Percentiles rank a stretch among this genome's conserved stretches.
phyloP scores from a whole-genome alignment of 2,113 vertebrate genomes.

The Prietella phreatophila region DNA sequence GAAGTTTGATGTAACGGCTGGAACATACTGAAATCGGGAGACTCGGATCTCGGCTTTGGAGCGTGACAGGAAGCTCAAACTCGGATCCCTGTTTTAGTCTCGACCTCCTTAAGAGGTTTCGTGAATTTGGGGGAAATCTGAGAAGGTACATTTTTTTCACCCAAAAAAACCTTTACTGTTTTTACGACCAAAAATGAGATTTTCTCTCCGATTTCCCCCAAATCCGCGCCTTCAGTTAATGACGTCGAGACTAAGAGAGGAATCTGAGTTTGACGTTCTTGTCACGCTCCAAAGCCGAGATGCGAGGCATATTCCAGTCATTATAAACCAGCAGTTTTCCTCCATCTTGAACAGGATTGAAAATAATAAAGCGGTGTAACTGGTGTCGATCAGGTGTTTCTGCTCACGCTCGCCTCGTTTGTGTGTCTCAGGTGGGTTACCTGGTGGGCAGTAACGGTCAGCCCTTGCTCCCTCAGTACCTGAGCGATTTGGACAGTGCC shows the following conservation, averaged over 20 bases:
- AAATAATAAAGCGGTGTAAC: neutral
- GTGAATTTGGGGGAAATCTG: neutral
- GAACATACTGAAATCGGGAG: no score
- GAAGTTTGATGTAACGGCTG: no score
- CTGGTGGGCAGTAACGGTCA: conserved; percentile 95
- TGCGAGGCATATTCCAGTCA: neutral
- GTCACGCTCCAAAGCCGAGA: neutral
- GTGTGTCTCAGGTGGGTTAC: conserved; percentile 85
- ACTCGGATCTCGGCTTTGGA: neutral
- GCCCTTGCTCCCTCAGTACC: conserved; percentile 89
- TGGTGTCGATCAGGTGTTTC: neutral
- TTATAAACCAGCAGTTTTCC: neutral
- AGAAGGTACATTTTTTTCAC: neutral
- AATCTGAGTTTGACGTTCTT: neutral
- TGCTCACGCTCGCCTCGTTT: conserved; percentile 19
- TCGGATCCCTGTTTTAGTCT: neutral
- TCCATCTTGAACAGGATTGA: neutral
- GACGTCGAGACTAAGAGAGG: neutral
- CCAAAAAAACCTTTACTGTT: neutral
- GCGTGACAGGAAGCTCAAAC: neutral
- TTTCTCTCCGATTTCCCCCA: neutral
- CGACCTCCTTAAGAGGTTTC: neutral
- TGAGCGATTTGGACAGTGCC: conserved; percentile 95
- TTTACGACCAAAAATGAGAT: neutral
- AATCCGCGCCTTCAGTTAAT: neutral